Base-by-base conservation (phyloP, 2,888 invertebrate species). In the Himalopsyche kuldschensis region DNA sequence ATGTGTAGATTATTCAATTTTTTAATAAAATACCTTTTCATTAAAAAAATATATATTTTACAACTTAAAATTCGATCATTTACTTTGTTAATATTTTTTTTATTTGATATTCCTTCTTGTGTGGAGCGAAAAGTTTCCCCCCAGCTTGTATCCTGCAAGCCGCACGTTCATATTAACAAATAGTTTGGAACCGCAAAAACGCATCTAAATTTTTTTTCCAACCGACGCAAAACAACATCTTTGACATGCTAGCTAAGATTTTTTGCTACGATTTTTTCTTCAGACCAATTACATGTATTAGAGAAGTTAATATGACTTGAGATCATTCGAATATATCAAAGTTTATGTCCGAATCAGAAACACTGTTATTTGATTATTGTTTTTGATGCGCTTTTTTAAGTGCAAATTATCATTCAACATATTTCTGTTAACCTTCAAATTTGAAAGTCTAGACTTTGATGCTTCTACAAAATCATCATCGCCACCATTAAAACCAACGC, bases 151-250 rank as follows among this genome's bases (percentile, higher is more conserved):
- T 55, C 55, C 6, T 20, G 55, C 55, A 55, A 55, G 20, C 15
- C 24, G 55, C 55, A 55, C 55, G 55, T 55, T 20, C 20, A n/a
- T 55, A 20, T 55, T 10, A 20, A 82, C 82, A 24, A 69, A 78
- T 63, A 41, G n/a, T 41, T 31, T 75, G 15, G 79, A 47, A 82
- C 82, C 82, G 82, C 82, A 82, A 79, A 79, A 82, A 82, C 79
- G 79, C 82, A 82, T 82, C 82, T 79, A 79, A 75, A 31, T 82
- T 75, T 63, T 48, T 78, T 69, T 69, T 69, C 55, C 55, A 4
- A 20, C 55, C 55, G 55, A 5, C 55, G 6, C 55, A 55, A 55
- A 55, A 55, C 20, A 55, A 55, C 20, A 20, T 55, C 55, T 55
- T 55, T 55, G 55, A 55, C 55, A 55, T 55, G 55, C 55, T 20